Evolutionary conservation across 2,113 vertebrate species (phyloP).

Genomic region (Ginglymostoma cirratum): DNA sequence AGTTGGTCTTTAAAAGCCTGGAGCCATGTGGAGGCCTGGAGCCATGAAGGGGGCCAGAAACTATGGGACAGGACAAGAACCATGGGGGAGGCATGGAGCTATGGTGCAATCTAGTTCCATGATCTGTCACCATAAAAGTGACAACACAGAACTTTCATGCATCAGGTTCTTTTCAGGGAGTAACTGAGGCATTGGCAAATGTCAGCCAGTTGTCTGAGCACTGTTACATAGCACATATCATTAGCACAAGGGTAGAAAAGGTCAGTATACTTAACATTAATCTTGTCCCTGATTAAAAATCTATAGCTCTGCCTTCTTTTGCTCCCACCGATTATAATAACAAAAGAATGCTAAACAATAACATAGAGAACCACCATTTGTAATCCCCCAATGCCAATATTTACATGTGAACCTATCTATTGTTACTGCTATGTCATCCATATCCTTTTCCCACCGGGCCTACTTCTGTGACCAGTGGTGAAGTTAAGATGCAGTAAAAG

Average conservation of each 20-base stretch:
- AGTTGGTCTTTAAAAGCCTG: background rate
- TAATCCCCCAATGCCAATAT: background rate
- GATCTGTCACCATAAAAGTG: conserved; percentile 16
- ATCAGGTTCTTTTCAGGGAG: background rate
- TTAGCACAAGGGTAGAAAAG: background rate
- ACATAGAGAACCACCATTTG: conserved; percentile 1
- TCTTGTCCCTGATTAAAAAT: background rate
- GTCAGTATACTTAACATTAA: background rate
- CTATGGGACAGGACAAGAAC: background rate
- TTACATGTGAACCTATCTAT: background rate
- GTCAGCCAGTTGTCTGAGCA: background rate
- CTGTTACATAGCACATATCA: background rate
- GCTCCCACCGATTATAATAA: background rate
- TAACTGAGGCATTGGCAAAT: background rate
- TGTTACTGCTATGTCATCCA: background rate
- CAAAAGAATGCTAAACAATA: background rate
- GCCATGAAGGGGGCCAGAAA: background rate
- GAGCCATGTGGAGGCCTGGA: background rate
- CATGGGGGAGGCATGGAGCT: background rate
- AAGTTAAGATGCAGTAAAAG: background rate
- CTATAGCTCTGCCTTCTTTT: background rate
- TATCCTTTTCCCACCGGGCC: background rate
- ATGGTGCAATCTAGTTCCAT: background rate
- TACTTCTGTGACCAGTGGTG: background rate
- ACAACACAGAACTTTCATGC: background rate